Evolutionary conservation across 1,140 invertebrate species (phyloP).

Genomic region (Drosophila repleta): DNA sequence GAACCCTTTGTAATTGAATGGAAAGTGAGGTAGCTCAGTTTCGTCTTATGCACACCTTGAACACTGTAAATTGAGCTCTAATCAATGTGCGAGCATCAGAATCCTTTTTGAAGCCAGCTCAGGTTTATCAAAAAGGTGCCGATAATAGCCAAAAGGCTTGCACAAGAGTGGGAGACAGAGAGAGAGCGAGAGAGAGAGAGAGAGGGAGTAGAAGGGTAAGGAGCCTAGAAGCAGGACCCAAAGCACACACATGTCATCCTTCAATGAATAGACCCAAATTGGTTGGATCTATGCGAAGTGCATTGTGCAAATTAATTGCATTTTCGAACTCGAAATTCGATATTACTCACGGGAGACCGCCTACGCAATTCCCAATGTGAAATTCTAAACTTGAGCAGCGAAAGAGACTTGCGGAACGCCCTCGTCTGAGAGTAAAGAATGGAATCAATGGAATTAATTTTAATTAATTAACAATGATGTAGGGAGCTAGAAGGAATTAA

Average conservation of each 20-base stretch:
- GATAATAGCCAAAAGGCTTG: constrained; percentile 77
- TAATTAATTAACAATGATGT: background rate
- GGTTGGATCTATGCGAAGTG: constrained; percentile 51
- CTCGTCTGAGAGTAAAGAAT: background rate
- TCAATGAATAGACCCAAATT: constrained; percentile 52
- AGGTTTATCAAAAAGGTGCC: constrained; percentile 81
- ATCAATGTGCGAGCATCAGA: constrained; percentile 63
- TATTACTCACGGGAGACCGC: constrained; percentile 29
- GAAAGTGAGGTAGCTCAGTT: constrained; percentile 50
- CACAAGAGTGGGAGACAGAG: background rate
- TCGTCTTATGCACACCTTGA: constrained; percentile 56
- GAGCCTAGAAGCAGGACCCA: constrained; percentile 14
- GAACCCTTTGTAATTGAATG: constrained; percentile 54
- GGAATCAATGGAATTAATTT: background rate
- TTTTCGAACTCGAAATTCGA: constrained; percentile 50
- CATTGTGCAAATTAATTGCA: constrained; percentile 73
- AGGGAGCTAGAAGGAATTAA: background rate
- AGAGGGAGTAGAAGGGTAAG: background rate
- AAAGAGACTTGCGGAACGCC: background rate
- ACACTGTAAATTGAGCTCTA: constrained; percentile 68
- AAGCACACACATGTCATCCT: constrained; percentile 67
- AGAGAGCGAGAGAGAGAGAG: background rate
- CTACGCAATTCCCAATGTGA: constrained; percentile 21
- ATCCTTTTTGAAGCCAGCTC: constrained; percentile 57
- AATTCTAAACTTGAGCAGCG: constrained; percentile 43